These are phyloP conservation scores for Illadopsis cleaveri DNA, from an alignment of 2,113 vertebrate genomes.

Conservation along the genomic window DNA sequence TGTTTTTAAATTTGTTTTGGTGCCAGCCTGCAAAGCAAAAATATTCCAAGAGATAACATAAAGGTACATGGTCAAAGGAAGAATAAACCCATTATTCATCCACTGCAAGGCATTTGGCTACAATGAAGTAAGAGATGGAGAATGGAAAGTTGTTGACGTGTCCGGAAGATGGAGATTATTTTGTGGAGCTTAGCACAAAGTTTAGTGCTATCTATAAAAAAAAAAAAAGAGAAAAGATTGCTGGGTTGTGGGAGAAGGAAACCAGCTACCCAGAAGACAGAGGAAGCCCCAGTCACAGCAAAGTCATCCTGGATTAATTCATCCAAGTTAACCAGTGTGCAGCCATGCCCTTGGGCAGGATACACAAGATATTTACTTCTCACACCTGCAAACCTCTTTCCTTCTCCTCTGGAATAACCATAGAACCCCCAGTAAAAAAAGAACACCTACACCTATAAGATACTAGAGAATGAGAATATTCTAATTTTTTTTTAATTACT, in stretches of 20 bases:
- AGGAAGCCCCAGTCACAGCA: neutral
- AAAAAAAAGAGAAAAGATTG: neutral
- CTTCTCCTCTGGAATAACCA: neutral
- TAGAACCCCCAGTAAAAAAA: neutral
- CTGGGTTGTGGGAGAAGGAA: neutral
- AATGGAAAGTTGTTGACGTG: conserved; percentile 15
- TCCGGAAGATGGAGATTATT: neutral
- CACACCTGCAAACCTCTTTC: neutral
- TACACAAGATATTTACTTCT: neutral
- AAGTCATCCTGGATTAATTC: neutral
- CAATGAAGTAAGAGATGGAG: neutral
- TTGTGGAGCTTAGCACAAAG: neutral
- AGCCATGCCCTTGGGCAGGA: neutral
- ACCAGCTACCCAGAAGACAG: neutral
- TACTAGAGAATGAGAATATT: neutral
- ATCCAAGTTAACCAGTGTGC: neutral
- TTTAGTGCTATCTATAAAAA: neutral
- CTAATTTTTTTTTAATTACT: fast-evolving
- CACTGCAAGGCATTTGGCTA: neutral
- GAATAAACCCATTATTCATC: conserved; percentile 55
- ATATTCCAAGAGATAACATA: conserved; percentile 38
- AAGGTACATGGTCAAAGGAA: conserved; percentile 19
- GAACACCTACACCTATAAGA: neutral
- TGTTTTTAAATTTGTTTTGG: conserved; percentile 29
- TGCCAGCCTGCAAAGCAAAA: conserved; percentile 16